Base-by-base conservation (phyloP, 2,797 vertebrate species). In the Myotis pilosus region DNA sequence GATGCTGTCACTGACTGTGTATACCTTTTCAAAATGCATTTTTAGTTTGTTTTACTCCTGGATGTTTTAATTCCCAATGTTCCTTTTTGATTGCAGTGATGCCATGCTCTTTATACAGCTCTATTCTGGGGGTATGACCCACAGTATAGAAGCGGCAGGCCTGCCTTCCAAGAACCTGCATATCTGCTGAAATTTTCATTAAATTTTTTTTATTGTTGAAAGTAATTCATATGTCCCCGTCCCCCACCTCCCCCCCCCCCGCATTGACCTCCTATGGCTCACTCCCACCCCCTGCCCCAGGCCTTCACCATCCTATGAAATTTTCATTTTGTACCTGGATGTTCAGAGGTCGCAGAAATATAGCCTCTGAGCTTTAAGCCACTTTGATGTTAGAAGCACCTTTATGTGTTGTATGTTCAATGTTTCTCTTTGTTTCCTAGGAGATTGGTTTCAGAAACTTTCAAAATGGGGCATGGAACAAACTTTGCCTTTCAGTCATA, bases 21-120 rank as follows among this genome's bases (percentile, higher is more conserved):
- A 60, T 87, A 62, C 28, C 89, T 98, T 93, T 95, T 97, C 97
- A 97, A 97, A 98, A 97, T 96, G 89, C 81, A 79, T 96, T 97
- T 98, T 97, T 95, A 95, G 79, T 95, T 97, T 95, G 75, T 97
- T 98, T 97, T 98, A 97, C 30, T 97, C 98, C 96, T 96, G 95
- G 97, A 90, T 82, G 53, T 91, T 95, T 98, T 96, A 97, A 97
- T 98, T 97, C 89, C 80, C 95, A 60, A 47, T 96, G 84, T 92
- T 97, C 94, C 92, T 97, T 28, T 91, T 75, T 87, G 87, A 95
- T 80, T 36, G 30, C 47, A 25, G 4, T 12, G 78, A 72, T 28
- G 57, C 47, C n/a, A 1, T 25, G 33, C 33, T 85, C 41, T 79
- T 28, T 36, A 13, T 1, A 12, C 62, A 75, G 53, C 8, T 12